Percentiles rank a stretch among this genome's conserved stretches.
phyloP scores from a whole-genome alignment of 2,113 vertebrate genomes.

The Syrmaticus mikado region DNA sequence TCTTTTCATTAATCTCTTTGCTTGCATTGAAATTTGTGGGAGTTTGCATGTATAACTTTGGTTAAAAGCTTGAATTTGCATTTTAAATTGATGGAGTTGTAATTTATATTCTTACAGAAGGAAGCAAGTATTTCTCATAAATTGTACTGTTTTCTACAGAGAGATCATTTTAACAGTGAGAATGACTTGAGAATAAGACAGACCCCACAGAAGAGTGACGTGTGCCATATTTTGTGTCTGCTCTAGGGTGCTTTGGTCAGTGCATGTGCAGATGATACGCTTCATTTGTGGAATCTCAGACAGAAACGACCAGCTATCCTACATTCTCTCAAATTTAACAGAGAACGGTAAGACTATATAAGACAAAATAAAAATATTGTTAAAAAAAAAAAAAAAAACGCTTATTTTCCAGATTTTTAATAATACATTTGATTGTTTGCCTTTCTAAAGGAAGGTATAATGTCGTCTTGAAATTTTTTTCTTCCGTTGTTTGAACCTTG shows the following conservation, averaged over 20 bases:
- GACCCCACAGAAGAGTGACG: neutral
- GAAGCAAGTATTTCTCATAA: neutral
- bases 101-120: neutral
- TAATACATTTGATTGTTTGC: neutral
- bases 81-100: neutral
- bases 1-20: neutral
- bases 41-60: neutral
- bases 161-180: neutral
- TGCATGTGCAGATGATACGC: slow-evolving; percentile 93
- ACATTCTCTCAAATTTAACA: slow-evolving; percentile 97
- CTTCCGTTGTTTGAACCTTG: neutral
- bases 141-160: neutral
- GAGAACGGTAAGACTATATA: slow-evolving; percentile 87
- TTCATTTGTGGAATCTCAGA: slow-evolving; percentile 97
- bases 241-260: slow-evolving; percentile 94
- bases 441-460: neutral
- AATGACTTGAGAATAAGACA: neutral
- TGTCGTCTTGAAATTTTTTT: neutral
- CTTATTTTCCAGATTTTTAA: neutral
- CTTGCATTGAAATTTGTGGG: neutral
- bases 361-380: neutral
- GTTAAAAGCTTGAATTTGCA: neutral
- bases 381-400: neutral
- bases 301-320: slow-evolving; percentile 95
- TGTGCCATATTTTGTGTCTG: slow-evolving; percentile 28